Base-by-base conservation (phyloP, 2,888 invertebrate species). In the Rotaria macrura region DNA sequence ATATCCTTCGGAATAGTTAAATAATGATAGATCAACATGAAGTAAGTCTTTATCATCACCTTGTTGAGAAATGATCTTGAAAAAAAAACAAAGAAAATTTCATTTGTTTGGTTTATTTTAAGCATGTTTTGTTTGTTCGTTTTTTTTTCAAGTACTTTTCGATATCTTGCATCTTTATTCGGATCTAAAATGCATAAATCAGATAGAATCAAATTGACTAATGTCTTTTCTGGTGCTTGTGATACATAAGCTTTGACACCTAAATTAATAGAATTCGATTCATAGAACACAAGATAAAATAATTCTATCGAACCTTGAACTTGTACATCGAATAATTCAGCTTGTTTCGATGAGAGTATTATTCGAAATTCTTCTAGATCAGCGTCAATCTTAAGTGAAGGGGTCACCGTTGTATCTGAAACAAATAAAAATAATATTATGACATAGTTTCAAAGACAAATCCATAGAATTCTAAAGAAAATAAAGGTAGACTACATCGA, bases 181-280 rank as follows among this genome's bases (percentile, higher is more conserved):
- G 95, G 93, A 92, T 98, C 96, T 85, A 93, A 92, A 14, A 97
- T 93, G 84, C 93, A 92, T 85, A 97, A 93, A 87, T 94, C 93
- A 74, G 93, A 93, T 20, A 97, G 92, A 2, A 93, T 92, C 38
- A 94, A 93, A 85, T 93, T 93, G 2, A 95, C 92, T 90, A 94
- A 93, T 0, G 94, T 95, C 89, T 94, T 94, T 0, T 94, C 94
- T 65, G 93, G 92, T 90, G 95, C 95, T 88, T 96, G 92, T 7
- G 93, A 92, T 17, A 95, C 93, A 9, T 93, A 93, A 0, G 94
- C 93, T 25, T 93, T 92, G 57, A 96, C 93, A 38, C 95, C 94
- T 87, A 93, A 91, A 10, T 83, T 38, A n/a, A 57, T 3, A 2
- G 14, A 74, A 38, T 23, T 52, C 4, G 23, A 52, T 23, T 52